Percentiles rank a stretch among this genome's conserved stretches.
phyloP scores from a whole-genome alignment of 2,113 vertebrate species.

The Corvus cornix region DNA sequence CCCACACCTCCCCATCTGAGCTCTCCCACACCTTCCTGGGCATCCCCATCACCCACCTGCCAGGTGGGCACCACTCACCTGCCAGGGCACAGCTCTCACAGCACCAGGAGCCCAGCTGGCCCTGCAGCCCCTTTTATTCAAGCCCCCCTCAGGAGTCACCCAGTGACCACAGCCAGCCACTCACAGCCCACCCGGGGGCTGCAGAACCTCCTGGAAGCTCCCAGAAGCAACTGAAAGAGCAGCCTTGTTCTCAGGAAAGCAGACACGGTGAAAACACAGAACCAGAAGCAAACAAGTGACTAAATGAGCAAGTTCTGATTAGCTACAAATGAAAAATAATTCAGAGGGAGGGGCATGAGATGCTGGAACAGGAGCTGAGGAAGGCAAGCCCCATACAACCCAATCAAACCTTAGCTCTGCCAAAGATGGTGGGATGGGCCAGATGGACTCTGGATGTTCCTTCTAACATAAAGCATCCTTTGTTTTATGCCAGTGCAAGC shows the following conservation, averaged over 20 bases:
- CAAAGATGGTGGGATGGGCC: not conserved
- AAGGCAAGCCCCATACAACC: not conserved
- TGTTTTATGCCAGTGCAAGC: not conserved
- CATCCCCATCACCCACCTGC: not conserved
- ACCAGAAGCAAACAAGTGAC: not conserved
- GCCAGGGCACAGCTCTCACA: not conserved
- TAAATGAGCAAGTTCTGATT: not conserved
- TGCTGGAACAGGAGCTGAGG: not conserved
- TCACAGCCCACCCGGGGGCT: not conserved
- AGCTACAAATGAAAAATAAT: not conserved
- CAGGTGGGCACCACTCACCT: too few species aligned
- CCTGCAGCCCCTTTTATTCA: not conserved
- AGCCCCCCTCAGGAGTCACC: not conserved
- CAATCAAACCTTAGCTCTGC: not conserved
- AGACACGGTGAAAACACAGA: fast-evolving
- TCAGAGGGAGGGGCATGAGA: not conserved
- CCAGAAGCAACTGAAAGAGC: not conserved
- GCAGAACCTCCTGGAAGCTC: not conserved
- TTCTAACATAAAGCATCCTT: not conserved
- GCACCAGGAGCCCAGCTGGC: fast-evolving
- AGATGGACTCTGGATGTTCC: not conserved
- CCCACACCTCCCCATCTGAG: not conserved
- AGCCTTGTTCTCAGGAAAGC: fast-evolving
- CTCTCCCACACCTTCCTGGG: not conserved
- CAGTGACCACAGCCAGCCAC: too few species aligned